Evolutionary conservation across 1,140 invertebrate species (phyloP).

Genomic region (Saccostrea cuccullata): DNA sequence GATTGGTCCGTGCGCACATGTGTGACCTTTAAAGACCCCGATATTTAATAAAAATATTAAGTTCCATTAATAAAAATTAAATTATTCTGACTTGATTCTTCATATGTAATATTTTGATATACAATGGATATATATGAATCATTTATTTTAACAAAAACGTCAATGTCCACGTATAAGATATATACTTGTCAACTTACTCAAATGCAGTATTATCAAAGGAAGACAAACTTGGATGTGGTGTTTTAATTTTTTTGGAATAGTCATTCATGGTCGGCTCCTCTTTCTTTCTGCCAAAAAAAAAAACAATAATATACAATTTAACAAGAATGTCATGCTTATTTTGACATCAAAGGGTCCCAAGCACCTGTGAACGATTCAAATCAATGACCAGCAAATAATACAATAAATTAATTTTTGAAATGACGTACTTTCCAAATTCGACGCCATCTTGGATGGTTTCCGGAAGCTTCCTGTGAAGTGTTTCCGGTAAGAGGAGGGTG

Average conservation of each 20-base stretch:
- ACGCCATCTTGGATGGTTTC: slow-evolving; percentile 82
- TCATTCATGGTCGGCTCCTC: background rate
- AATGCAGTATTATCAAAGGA: background rate
- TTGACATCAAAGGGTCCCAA: background rate
- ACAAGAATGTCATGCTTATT: too few relatives aligned
- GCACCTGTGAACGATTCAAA: background rate
- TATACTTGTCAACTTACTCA: background rate
- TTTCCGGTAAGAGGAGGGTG: slow-evolving; percentile 81
- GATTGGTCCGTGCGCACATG: too few relatives aligned
- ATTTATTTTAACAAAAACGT: too few relatives aligned
- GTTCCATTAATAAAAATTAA: too few relatives aligned
- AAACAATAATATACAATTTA: too few relatives aligned
- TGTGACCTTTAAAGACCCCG: too few relatives aligned
- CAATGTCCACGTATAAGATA: too few relatives aligned
- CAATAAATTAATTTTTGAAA: background rate
- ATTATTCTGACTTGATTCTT: too few relatives aligned
- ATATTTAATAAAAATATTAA: too few relatives aligned
- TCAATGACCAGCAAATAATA: background rate
- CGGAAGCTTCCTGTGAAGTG: slow-evolving; percentile 80
- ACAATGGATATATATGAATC: too few relatives aligned
- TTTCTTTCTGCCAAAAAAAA: background rate
- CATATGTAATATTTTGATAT: too few relatives aligned
- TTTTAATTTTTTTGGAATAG: background rate
- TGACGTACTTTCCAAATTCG: slow-evolving; percentile 61
- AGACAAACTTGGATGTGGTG: background rate